A percentile compares a stretch with the other conserved stretches of the same genome.
Evolutionary conservation across 2,797 vertebrate genomes (phyloP).

Genomic region (Cyclura pinguis): DNA sequence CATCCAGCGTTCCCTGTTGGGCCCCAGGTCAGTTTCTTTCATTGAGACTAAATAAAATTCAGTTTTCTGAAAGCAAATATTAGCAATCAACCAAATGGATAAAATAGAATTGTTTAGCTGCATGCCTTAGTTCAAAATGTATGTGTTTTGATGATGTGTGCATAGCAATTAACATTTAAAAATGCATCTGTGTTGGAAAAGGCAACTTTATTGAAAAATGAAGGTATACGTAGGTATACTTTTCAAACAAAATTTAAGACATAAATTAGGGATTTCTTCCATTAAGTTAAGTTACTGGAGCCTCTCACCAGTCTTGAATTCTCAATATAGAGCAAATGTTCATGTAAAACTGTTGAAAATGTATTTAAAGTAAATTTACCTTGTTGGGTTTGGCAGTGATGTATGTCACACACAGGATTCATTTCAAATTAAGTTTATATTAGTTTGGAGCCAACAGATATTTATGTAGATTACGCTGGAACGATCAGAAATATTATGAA

Average conservation of each 20-base stretch:
- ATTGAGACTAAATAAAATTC: background rate
- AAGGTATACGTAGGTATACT: conserved; percentile 32
- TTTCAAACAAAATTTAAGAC: conserved; percentile 65
- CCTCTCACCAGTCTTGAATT: conserved; percentile 63
- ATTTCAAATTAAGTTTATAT: conserved; percentile 68
- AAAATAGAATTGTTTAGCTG: conserved; percentile 44
- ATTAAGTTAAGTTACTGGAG: conserved; percentile 69
- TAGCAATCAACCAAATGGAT: conserved; percentile 59
- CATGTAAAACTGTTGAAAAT: conserved; percentile 67
- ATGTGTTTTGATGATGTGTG: background rate
- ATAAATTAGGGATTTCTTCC: conserved; percentile 22
- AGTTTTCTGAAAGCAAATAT: conserved; percentile 62
- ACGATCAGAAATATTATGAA: conserved; percentile 57
- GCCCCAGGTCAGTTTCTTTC: conserved; percentile 89
- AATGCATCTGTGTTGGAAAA: background rate
- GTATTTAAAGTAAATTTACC: conserved; percentile 74
- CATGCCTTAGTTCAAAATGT: conserved; percentile 15
- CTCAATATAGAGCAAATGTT: conserved; percentile 67
- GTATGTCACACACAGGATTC: conserved; percentile 66
- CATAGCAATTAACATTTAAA: background rate
- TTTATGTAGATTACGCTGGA: conserved; percentile 33
- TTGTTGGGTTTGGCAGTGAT: conserved; percentile 74
- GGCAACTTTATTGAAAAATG: background rate
- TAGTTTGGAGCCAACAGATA: conserved; percentile 38
- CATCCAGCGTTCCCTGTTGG: conserved; percentile 92